phyloP scores from a whole-genome alignment of 2,113 vertebrate species.

The Aegypius monachus region DNA sequence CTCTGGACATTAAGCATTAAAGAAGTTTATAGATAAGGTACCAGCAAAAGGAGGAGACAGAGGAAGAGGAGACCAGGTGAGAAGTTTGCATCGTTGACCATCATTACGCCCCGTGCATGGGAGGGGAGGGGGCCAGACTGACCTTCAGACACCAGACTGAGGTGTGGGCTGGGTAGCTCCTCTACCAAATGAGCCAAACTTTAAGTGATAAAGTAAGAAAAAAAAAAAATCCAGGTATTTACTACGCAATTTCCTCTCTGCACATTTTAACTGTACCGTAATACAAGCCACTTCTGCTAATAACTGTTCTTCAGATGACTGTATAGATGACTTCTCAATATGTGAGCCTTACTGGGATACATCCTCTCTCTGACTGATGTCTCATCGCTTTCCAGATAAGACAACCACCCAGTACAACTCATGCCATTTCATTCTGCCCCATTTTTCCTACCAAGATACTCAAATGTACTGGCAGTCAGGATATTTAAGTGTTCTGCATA shows the following conservation, averaged over 20 bases:
- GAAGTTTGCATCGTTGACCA: neutral
- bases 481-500: neutral
- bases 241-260: neutral
- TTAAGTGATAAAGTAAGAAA: neutral
- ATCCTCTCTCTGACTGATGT: neutral
- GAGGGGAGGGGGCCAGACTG: neutral
- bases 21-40: neutral
- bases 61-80: neutral
- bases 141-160: neutral
- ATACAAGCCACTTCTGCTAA: neutral
- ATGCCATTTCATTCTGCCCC: neutral
- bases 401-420: neutral
- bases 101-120: accelerated
- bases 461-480: neutral
- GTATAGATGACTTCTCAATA: neutral
- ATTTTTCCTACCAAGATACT: neutral
- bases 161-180: neutral
- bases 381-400: neutral
- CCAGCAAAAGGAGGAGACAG: neutral
- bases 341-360: neutral
- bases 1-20: neutral
- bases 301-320: neutral
- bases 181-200: neutral
- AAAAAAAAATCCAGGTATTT: neutral
- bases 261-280: neutral